phyloP scores from a whole-genome alignment of 2,113 vertebrate species.

The Charina bottae region DNA sequence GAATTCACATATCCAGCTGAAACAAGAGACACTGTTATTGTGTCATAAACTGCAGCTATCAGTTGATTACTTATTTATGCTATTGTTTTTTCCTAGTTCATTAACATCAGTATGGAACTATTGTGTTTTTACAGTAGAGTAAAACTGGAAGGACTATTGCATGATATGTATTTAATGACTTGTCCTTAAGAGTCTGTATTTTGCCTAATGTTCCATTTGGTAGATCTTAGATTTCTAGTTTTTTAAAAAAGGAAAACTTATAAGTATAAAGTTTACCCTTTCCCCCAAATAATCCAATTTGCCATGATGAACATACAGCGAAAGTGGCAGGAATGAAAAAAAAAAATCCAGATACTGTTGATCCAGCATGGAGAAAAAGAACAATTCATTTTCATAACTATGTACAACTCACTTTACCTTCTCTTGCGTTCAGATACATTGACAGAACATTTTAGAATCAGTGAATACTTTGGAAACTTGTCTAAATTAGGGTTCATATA shows the following conservation, averaged over 20 bases:
- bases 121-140: not conserved
- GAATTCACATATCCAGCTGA: not conserved
- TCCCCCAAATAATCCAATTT: not conserved
- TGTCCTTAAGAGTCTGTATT: not conserved
- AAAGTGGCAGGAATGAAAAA: not conserved
- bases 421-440: not conserved
- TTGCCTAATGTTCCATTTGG: not conserved
- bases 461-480: not conserved
- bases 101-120: not conserved
- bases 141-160: not conserved
- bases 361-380: not conserved
- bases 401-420: not conserved
- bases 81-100: not conserved
- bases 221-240: not conserved
- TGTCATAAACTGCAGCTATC: not conserved
- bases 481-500: not conserved
- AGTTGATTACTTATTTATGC: not conserved
- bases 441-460: conserved; percentile 2
- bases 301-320: not conserved
- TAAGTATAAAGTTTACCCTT: not conserved
- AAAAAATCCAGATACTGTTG: not conserved
- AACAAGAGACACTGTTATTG: not conserved
- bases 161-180: not conserved
- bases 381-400: not conserved
- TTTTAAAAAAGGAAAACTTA: not conserved